phyloP scores from a whole-genome alignment of 2,888 invertebrate species.

The Podotricha telesiphe region DNA sequence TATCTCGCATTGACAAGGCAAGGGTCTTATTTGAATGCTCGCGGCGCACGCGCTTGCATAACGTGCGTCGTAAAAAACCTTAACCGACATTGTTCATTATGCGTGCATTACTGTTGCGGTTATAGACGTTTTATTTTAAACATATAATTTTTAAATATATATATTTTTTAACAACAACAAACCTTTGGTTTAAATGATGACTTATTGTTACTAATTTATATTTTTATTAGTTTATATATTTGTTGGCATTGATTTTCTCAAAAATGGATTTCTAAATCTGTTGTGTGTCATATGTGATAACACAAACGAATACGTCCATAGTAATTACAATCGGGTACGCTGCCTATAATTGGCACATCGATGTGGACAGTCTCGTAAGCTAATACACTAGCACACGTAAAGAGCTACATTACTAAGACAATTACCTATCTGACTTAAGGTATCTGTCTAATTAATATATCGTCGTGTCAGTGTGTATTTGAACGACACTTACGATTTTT shows the following conservation, averaged over 20 bases:
- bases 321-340: conserved; percentile 12
- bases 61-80: conserved; percentile 41
- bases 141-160: not conserved
- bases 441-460: conserved; percentile 21
- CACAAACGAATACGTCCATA: not conserved
- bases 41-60: conserved; percentile 45
- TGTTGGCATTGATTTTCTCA: too few species aligned
- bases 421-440: conserved; percentile 38
- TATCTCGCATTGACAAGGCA: conserved; percentile 41
- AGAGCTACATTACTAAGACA: conserved; percentile 38
- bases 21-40: conserved; percentile 44
- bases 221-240: too few species aligned
- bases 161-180: too few species aligned
- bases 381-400: conserved; percentile 36
- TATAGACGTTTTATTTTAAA: conserved; percentile 12
- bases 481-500: not conserved
- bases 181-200: too few species aligned
- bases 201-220: too few species aligned
- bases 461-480: not conserved
- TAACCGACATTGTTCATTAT: conserved; percentile 43
- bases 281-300: not conserved
- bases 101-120: conserved; percentile 38
- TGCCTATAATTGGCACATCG: not conserved
- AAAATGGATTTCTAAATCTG: not conserved
- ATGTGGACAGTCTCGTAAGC: conserved; percentile 23